Conservation (phyloP, 2,797 vertebrate species). For the Spondyliosoma cantharus region DNA sequence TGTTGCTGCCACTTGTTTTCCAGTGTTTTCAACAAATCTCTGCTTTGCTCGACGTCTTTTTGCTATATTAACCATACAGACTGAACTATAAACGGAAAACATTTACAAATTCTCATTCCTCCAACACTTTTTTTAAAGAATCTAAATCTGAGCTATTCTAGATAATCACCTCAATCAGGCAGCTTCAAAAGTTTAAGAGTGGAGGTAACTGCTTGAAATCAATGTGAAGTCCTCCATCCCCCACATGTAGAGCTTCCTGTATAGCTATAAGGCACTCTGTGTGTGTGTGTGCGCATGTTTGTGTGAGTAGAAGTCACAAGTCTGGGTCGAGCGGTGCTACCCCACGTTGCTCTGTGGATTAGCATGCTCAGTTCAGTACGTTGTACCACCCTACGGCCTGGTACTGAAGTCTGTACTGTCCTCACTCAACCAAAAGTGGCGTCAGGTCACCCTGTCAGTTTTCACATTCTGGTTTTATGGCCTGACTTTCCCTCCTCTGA, state of each 20-base stretch:
- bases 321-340: conserved; percentile 13
- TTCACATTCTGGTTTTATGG: conserved; percentile 63
- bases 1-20: background rate
- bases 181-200: conserved; percentile 5
- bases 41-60: background rate
- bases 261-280: conserved; percentile 4
- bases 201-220: conserved; percentile 3
- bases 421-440: conserved; percentile 40
- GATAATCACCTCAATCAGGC: background rate
- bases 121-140: background rate
- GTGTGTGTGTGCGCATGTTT: background rate
- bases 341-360: conserved; percentile 49
- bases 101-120: conserved; percentile 16
- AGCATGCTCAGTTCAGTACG: conserved; percentile 39
- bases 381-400: conserved; percentile 50
- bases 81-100: background rate
- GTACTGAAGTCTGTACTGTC: conserved; percentile 48
- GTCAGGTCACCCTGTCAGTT: conserved; percentile 46
- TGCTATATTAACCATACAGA: conserved; percentile 1
- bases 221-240: conserved; percentile 25
- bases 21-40: background rate
- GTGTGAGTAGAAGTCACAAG: conserved; percentile 53
- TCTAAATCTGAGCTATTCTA: background rate
- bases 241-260: conserved; percentile 39
- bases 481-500: conserved; percentile 50